These are phyloP conservation scores for Spilarctia lutea DNA, from an alignment of 2,888 invertebrate species.

Conservation along the genomic window DNA sequence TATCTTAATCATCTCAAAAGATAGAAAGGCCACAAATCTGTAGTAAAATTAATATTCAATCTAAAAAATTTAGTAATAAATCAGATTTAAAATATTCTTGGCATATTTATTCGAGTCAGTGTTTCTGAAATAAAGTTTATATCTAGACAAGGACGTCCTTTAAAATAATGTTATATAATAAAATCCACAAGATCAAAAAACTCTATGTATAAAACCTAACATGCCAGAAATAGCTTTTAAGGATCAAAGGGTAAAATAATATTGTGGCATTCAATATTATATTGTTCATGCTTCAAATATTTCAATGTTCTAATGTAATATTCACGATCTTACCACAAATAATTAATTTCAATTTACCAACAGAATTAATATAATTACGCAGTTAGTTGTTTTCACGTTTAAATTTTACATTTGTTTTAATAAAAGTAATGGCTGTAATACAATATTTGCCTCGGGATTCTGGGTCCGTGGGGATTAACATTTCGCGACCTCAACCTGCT, in stretches of 20 bases:
- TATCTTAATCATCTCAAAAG: too few relatives aligned
- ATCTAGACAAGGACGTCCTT: neutral
- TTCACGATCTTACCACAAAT: neutral
- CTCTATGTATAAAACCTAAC: neutral
- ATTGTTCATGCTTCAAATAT: neutral
- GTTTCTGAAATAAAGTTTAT: neutral
- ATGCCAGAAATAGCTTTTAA: neutral
- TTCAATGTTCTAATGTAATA: neutral
- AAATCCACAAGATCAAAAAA: neutral
- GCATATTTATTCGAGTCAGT: neutral
- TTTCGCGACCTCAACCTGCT: neutral
- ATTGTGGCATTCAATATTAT: neutral
- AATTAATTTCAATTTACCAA: neutral
- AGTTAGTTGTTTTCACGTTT: neutral
- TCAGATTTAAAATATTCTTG: neutral
- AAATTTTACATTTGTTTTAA: neutral
- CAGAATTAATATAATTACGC: neutral
- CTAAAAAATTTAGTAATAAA: too few relatives aligned
- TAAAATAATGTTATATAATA: neutral
- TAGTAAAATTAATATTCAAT: too few relatives aligned
- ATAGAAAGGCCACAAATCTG: too few relatives aligned
- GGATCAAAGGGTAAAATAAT: neutral
- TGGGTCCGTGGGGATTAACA: neutral
- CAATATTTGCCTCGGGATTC: conserved; percentile 4
- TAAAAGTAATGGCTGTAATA: neutral